phyloP scores from a whole-genome alignment of 2,888 invertebrate genomes.

The Eupithecia inturbata region DNA sequence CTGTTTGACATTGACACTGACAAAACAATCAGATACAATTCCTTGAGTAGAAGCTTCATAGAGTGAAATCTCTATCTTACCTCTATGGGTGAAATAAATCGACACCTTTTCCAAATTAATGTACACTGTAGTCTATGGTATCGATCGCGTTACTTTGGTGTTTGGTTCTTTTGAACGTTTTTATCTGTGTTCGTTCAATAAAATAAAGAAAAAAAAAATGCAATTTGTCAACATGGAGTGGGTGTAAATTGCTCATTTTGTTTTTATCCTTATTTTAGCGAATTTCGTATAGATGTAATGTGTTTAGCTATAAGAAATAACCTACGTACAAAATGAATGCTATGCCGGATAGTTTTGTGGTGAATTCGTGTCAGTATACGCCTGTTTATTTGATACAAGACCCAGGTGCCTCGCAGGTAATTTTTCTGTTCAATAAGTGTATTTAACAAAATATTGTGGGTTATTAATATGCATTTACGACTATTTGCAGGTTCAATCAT shows the following conservation, averaged over 20 bases:
- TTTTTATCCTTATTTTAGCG: conserved; percentile 44
- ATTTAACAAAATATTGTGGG: conserved; percentile 41
- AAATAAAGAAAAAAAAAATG: conserved; percentile 30
- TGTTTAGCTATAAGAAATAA: conserved; percentile 49
- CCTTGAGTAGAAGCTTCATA: conserved; percentile 10
- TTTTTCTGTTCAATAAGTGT: conserved; percentile 47
- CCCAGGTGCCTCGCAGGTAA: conserved; percentile 74
- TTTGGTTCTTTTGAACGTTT: neutral
- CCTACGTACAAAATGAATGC: conserved; percentile 63
- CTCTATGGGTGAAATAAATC: neutral
- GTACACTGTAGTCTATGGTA: conserved; percentile 13
- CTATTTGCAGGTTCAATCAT: conserved; percentile 69
- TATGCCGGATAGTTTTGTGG: conserved; percentile 67
- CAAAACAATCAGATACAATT: neutral
- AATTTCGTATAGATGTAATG: conserved; percentile 51
- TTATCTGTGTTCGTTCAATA: conserved; percentile 23
- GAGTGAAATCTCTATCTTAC: neutral
- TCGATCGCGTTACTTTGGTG: neutral
- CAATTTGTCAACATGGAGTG: conserved; percentile 47
- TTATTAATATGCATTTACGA: conserved; percentile 26
- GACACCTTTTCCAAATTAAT: neutral
- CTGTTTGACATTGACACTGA: conserved; percentile 7
- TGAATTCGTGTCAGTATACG: conserved; percentile 76
- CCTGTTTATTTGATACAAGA: conserved; percentile 77
- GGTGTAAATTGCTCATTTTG: conserved; percentile 46